These are phyloP conservation scores for Lepus europaeus DNA, from an alignment of 2,113 vertebrate species.

Conservation along the genomic window DNA sequence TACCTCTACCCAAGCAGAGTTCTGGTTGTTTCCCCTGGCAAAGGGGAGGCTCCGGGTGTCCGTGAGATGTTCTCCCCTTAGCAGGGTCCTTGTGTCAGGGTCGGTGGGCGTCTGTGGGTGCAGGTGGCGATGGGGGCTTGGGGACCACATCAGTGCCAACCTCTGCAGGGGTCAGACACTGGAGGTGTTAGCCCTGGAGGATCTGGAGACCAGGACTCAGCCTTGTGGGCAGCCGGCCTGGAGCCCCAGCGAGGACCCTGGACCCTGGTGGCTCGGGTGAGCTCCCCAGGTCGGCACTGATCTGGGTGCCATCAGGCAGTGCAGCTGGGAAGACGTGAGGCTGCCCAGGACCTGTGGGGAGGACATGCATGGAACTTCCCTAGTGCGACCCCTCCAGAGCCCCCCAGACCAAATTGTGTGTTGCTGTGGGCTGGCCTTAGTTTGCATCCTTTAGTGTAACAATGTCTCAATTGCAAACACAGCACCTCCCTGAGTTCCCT, in stretches of 20 bases:
- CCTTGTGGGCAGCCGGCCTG: background rate
- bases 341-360: rapidly evolving
- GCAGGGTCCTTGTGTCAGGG: background rate
- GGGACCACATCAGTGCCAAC: too few relatives aligned
- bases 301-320: rapidly evolving
- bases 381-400: rapidly evolving
- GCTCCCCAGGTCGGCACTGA: rapidly evolving
- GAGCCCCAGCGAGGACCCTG: background rate
- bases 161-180: background rate
- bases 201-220: background rate
- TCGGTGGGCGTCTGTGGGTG: background rate
- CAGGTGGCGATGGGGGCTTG: background rate
- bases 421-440: too few relatives aligned
- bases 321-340: rapidly evolving
- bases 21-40: background rate
- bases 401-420: rapidly evolving
- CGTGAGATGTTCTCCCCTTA: rapidly evolving
- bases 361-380: too few relatives aligned
- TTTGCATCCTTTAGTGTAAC: background rate
- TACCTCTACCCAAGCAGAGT: background rate
- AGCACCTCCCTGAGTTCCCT: rapidly evolving
- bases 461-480: background rate
- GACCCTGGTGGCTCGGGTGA: background rate
- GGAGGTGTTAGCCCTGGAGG: background rate
- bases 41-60: too few relatives aligned